phyloP scores from a whole-genome alignment of 1,140 invertebrate genomes.

The Geopemphigus sp. region DNA sequence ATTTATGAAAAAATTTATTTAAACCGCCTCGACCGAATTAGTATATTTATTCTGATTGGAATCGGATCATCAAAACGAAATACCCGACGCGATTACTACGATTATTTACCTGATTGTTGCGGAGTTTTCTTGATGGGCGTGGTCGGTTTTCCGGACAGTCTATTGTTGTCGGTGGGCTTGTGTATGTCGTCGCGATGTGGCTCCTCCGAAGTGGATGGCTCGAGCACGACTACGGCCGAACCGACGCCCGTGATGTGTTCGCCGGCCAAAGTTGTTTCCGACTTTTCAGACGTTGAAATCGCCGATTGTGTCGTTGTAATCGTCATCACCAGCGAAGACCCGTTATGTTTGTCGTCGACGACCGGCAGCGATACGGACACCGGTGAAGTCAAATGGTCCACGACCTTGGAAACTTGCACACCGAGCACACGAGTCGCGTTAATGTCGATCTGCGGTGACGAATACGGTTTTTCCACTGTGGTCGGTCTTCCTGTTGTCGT shows the following conservation, averaged over 20 bases:
- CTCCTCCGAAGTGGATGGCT: slow-evolving; percentile 52
- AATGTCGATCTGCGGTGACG: slow-evolving; percentile 51
- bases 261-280: slow-evolving; percentile 54
- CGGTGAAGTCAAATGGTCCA: slow-evolving; percentile 1
- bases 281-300: slow-evolving; percentile 53
- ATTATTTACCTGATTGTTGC: slow-evolving; percentile 37
- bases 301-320: slow-evolving; percentile 20
- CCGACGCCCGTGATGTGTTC: slow-evolving; percentile 55
- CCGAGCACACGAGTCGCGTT: slow-evolving; percentile 51
- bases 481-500: slow-evolving; percentile 51
- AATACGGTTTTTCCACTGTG: slow-evolving; percentile 51
- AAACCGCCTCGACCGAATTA: no score
- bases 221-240: slow-evolving; percentile 51
- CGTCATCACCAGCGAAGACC: slow-evolving; percentile 54
- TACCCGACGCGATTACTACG: no score
- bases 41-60: no score
- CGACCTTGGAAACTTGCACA: slow-evolving; percentile 22
- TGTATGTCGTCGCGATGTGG: slow-evolving; percentile 50
- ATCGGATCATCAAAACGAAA: no score
- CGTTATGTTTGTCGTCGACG: not conserved
- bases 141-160: slow-evolving; percentile 1
- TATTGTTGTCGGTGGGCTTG: slow-evolving; percentile 50
- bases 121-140: slow-evolving; percentile 15
- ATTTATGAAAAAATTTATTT: no score
- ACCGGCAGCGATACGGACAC: slow-evolving; percentile 50